phyloP scores from a whole-genome alignment of 2,888 invertebrate species.

The Boloria selene region DNA sequence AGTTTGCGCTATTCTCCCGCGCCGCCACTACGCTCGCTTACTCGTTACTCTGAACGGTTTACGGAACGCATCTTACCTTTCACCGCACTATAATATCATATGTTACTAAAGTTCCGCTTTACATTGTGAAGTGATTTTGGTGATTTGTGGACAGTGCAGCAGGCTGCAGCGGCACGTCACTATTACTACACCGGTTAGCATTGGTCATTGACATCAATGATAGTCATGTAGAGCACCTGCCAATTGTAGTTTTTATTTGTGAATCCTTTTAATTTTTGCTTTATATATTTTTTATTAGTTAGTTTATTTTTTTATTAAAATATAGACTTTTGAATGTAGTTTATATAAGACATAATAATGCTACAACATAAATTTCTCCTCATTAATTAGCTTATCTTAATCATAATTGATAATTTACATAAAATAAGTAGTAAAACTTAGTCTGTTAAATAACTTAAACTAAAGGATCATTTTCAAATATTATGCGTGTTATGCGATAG shows the following conservation, averaged over 20 bases:
- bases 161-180: conserved; percentile 63
- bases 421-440: too few species aligned
- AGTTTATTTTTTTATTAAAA: background rate
- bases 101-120: conserved; percentile 66
- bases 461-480: conserved; percentile 40
- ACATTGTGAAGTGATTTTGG: conserved; percentile 77
- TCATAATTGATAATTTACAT: too few species aligned
- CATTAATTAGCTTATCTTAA: background rate
- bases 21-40: conserved; percentile 71
- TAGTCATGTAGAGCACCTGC: conserved; percentile 42
- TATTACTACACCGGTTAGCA: conserved; percentile 54
- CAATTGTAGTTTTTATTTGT: conserved; percentile 15
- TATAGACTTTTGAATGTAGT: background rate
- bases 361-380: too few species aligned
- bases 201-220: conserved; percentile 56
- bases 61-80: conserved; percentile 77
- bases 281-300: background rate
- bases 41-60: conserved; percentile 70
- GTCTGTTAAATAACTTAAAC: conserved; percentile 44
- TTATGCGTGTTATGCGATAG: conserved; percentile 50
- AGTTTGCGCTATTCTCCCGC: conserved; percentile 79
- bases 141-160: conserved; percentile 70
- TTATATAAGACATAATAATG: too few species aligned
- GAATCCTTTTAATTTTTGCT: background rate
- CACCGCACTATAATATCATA: conserved; percentile 66